phyloP scores from a whole-genome alignment of 2,113 vertebrate species.

The Phoenicopterus ruber region DNA sequence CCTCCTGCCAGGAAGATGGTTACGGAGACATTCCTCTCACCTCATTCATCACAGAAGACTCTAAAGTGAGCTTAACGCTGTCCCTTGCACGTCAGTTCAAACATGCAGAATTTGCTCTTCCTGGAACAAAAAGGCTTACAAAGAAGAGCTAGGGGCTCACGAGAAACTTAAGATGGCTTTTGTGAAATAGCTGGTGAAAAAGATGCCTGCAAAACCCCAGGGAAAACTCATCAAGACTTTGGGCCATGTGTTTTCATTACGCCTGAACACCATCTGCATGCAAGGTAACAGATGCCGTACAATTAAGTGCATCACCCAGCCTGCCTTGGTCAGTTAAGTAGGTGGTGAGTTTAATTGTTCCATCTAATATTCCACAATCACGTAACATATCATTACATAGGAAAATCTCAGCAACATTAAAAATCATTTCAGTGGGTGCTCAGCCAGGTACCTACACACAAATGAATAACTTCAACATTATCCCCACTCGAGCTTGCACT shows the following conservation, averaged over 20 bases:
- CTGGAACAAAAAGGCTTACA: background rate
- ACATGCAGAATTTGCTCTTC: background rate
- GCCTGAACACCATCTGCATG: background rate
- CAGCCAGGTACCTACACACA: background rate
- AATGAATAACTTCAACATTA: background rate
- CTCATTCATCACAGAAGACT: background rate
- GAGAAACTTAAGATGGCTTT: background rate
- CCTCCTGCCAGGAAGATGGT: constrained; percentile 23
- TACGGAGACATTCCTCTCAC: background rate
- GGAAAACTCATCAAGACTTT: background rate
- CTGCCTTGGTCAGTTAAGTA: constrained; percentile 25
- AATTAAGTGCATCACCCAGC: background rate
- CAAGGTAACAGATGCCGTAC: background rate
- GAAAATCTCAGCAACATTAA: background rate
- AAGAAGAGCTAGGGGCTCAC: background rate
- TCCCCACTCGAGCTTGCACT: background rate
- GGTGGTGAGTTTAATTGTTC: constrained; percentile 31
- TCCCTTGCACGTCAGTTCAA: background rate
- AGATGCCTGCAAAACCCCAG: background rate
- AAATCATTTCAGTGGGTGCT: background rate
- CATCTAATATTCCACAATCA: background rate
- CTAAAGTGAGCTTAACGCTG: background rate
- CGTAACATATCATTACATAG: background rate
- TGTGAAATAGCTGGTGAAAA: background rate
- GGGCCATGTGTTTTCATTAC: constrained; percentile 22